Percentiles rank a stretch among this genome's conserved stretches.
Evolutionary conservation across 2,113 vertebrate genomes (phyloP).

Genomic region (Ovibos moschatus): DNA sequence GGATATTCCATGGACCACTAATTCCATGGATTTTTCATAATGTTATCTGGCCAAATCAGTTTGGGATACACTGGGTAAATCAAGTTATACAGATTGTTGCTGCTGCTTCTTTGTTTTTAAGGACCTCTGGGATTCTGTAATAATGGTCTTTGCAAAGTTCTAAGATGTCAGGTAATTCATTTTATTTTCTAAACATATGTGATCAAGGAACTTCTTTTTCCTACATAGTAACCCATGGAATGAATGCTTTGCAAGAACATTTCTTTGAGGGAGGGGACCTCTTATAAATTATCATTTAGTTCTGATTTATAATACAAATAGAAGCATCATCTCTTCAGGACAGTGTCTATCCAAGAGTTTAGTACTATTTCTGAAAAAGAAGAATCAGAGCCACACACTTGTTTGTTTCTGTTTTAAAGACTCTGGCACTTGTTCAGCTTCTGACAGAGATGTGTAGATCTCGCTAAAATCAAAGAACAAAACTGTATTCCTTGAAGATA

Average conservation of each 20-base stretch:
- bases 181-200: background rate
- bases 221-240: background rate
- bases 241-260: background rate
- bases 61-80: background rate
- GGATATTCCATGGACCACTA: background rate
- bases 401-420: constrained; percentile 44
- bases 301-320: background rate
- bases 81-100: background rate
- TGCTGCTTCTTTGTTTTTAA: background rate
- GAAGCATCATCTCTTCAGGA: background rate
- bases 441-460: constrained; percentile 49
- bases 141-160: background rate
- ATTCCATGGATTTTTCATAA: background rate
- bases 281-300: background rate
- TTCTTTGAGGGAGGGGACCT: background rate
- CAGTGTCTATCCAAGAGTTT: background rate
- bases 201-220: background rate
- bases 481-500: constrained; percentile 53
- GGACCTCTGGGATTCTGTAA: background rate
- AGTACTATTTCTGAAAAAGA: background rate
- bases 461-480: constrained; percentile 52
- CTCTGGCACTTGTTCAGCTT: constrained; percentile 33
- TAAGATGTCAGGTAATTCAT: background rate
- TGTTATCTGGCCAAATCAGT: background rate
- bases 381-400: background rate